These are phyloP conservation scores for Strix occidentalis DNA, from an alignment of 2,797 vertebrate genomes.

Conservation along the genomic window DNA sequence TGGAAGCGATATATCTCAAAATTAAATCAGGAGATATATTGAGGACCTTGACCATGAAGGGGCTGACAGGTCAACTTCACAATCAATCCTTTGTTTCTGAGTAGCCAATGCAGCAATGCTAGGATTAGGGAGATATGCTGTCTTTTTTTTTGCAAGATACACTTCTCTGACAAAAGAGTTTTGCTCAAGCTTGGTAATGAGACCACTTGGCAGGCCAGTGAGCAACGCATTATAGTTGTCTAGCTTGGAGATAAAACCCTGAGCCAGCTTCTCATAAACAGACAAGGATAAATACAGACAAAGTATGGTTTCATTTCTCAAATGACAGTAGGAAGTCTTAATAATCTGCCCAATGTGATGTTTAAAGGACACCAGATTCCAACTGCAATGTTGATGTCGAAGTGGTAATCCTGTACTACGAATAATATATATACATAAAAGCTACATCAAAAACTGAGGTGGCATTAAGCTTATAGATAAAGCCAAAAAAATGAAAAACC, in stretches of 20 bases:
- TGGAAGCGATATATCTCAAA: conserved; percentile 56
- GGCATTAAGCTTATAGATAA: not conserved
- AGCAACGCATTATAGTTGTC: conserved; percentile 20
- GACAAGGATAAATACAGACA: conserved; percentile 2
- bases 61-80: conserved; percentile 32
- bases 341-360: conserved; percentile 42
- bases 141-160: not conserved
- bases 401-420: conserved; percentile 23
- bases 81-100: conserved; percentile 40
- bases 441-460: conserved; percentile 11
- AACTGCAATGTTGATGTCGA: conserved; percentile 29
- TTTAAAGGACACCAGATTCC: conserved; percentile 44
- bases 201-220: conserved; percentile 28
- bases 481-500: not conserved
- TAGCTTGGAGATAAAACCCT: conserved; percentile 49
- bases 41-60: conserved; percentile 24
- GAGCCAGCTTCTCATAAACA: conserved; percentile 26
- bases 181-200: conserved; percentile 25
- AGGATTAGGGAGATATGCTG: conserved; percentile 1
- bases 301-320: conserved; percentile 41
- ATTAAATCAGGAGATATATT: conserved; percentile 61
- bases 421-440: conserved; percentile 20
- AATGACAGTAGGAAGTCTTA: conserved; percentile 61
- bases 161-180: conserved; percentile 19
- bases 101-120: not conserved